Evolutionary conservation across 37 sponge, comb jelly and placozoan species (phyloP), one percentile per base, ranked within the genome.

Genomic region (Haliclona indistincta): DNA sequence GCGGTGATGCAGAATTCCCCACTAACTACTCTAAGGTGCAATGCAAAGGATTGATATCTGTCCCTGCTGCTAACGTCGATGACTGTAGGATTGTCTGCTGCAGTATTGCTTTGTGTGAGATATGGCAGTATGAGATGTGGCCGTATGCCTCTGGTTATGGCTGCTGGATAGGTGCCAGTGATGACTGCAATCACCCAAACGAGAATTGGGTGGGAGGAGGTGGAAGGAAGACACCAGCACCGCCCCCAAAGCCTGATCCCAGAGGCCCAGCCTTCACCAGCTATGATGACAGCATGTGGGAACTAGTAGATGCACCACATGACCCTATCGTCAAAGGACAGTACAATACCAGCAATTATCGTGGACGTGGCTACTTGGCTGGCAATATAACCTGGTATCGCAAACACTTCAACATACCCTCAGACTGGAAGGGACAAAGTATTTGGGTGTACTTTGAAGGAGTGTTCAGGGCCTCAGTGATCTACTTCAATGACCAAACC

Each of bases 371-470:
- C 41, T 83, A 76, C 37, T 60, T 83, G 1, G 77, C 77, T 19
- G 23, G 22, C 5, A 83, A 83, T 51, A 58, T 68, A 6, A 76
- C 84, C 15, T 76, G 77, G 77, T 83, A 83, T 66, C 76, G 84
- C 38, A 83, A 83, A 54, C 84, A 83, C 38, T 83, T 83, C 55
- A 76, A 75, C 17, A 28, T 83, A 10, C 84, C 84, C 0, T n/a
- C 61, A 40, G 84, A 83, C 1, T 83, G 84, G 84, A 75, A 76
- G 40, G 84, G 84, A 3, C 26, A 55, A 32, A 52, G 61, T 40
- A 68, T 83, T 19, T 75, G 84, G 76, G 71, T 83, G 28, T 83
- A 83, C 61, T 83, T 83, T 63, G 84, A 83, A 67, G 84, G 77
- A 30, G 76, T 83, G 0, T 83, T 83, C 63, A 30, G 77, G 20